Evolutionary conservation across 2,113 vertebrate species (phyloP), one percentile per base, ranked within the genome.

Genomic region (Sinocyclocheilus anophthalmus): DNA sequence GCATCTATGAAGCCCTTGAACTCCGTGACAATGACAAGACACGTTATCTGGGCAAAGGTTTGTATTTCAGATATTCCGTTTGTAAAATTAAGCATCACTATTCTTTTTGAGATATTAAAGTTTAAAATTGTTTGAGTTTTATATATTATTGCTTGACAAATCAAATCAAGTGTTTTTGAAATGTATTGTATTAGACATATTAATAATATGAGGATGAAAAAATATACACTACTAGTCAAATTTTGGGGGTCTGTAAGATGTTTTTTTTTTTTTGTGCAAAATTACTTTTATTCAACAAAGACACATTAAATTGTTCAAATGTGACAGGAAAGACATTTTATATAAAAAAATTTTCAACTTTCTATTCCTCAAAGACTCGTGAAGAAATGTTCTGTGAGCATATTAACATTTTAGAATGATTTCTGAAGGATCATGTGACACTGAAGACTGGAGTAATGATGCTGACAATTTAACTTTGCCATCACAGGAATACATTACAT

Each of bases 11-110:
- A 90, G 98, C 98, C 79, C 94, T 99, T 81, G 98, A 99, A 88
- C 98, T 99, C 53, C 96, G 97, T 53, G 98, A 99, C 95, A 98
- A 99, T 94, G 98, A 99, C 91, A 98, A 99, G 92, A 99, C 97
- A 0, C 96, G 97, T 85, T 99, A 96, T 91, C 77, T 99, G 95
- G 98, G 98, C 33, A 99, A 99, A 95, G 98, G 98, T 99, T 90
- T 11, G 72, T 72, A 72, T 55, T 50, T 70, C 5, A 83, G 42
- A 70, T 33, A 67, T 81, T 81, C n/a, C 24, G n/a, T 30, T 55
- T 57, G 16, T 55, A 33, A 5, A 20, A 4, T 45, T 22, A 69
- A 48, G 45, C 10, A 12, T 72, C 69, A 20, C 20, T 72, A 72
- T 72, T 1, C 4, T 39, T 48, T 48, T 48, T 48, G 45, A 48